These are phyloP conservation scores for Embiotoca jacksoni DNA, from an alignment of 2,113 vertebrate genomes.

Conservation along the genomic window DNA sequence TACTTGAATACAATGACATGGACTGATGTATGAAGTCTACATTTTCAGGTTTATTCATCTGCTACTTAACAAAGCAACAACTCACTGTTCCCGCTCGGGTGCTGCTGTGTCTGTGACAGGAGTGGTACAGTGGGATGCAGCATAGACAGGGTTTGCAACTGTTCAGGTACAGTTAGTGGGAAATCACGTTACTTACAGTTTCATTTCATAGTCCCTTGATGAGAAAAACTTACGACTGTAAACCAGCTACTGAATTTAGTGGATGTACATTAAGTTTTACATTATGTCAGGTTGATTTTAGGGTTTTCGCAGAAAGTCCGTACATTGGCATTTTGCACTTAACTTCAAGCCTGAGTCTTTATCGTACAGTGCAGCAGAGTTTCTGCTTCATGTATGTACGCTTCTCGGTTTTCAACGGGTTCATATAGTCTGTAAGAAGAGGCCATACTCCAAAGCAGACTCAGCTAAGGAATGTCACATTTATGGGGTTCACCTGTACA, in stretches of 20 bases:
- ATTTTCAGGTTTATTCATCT: conserved; percentile 64
- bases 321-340: conserved; percentile 34
- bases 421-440: conserved; percentile 16
- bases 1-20: conserved; percentile 76
- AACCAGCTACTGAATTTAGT: conserved; percentile 20
- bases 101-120: conserved; percentile 44
- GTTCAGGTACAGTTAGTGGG: conserved; percentile 48
- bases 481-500: conserved; percentile 33
- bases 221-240: conserved; percentile 22
- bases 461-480: conserved; percentile 72
- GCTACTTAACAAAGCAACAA: conserved; percentile 48
- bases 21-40: conserved; percentile 50
- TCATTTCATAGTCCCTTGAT: conserved; percentile 28
- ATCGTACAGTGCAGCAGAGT: conserved; percentile 14
- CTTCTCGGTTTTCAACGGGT: conserved; percentile 14
- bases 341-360: conserved; percentile 4
- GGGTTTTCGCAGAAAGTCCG: conserved; percentile 7
- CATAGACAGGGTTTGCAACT: conserved; percentile 34
- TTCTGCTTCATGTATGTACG: conserved; percentile 33
- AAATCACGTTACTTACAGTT: conserved; percentile 16
- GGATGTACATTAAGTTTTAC: conserved; percentile 19
- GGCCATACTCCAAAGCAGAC: conserved; percentile 46
- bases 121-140: conserved; percentile 26
- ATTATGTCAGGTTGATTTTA: conserved; percentile 12
- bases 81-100: conserved; percentile 25